These are phyloP conservation scores for Dryobota labecula DNA, from an alignment of 2,888 invertebrate genomes.

Conservation along the genomic window DNA sequence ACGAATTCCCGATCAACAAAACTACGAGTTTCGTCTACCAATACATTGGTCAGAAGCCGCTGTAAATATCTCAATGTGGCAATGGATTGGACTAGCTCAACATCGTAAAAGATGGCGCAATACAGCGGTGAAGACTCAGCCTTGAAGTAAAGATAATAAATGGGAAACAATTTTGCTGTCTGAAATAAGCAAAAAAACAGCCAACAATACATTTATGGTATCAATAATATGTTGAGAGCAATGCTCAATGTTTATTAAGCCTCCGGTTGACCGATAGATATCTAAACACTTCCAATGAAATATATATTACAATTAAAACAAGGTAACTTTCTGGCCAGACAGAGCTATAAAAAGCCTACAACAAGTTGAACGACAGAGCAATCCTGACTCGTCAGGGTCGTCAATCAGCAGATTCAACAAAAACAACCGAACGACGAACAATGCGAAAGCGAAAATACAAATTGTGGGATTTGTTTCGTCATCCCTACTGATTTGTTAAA, in stretches of 20 bases:
- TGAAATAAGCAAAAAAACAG: neutral
- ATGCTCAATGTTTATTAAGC: conserved; percentile 3
- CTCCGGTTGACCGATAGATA: conserved; percentile 4
- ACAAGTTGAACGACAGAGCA: conserved; percentile 67
- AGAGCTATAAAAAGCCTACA: conserved; percentile 60
- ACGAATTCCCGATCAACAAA: conserved; percentile 55
- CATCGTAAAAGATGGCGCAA: conserved; percentile 45
- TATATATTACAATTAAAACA: conserved; percentile 58
- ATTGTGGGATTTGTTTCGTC: conserved; percentile 73
- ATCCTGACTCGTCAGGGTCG: conserved; percentile 69
- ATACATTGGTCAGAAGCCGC: conserved; percentile 56
- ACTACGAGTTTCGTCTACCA: conserved; percentile 54
- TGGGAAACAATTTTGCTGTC: neutral
- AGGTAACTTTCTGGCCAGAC: conserved; percentile 55
- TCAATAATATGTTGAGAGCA: neutral
- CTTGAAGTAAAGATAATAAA: conserved; percentile 9
- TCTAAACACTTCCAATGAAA: conserved; percentile 39
- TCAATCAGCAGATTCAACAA: conserved; percentile 71
- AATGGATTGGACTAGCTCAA: conserved; percentile 53
- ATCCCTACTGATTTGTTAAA: conserved; percentile 72
- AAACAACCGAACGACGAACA: conserved; percentile 65
- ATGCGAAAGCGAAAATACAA: conserved; percentile 64
- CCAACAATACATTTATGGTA: neutral
- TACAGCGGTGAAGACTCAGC: conserved; percentile 3
- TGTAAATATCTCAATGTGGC: conserved; percentile 54